A percentile compares a stretch with the other conserved stretches of the same genome.
Conservation (phyloP, 2,113 vertebrate genomes). For the Phocoena sinus region DNA sequence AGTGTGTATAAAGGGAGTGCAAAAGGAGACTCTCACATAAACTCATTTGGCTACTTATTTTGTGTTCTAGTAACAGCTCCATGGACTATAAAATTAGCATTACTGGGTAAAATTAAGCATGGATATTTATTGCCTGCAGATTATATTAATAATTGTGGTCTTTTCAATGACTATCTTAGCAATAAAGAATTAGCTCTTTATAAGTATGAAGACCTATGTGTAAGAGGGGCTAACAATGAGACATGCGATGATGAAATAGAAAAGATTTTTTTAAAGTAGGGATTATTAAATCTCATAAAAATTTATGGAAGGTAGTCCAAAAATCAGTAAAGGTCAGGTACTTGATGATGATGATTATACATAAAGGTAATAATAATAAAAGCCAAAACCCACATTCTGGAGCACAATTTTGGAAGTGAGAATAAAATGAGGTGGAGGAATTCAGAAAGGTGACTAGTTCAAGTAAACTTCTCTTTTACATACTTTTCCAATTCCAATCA, state of each 20-base stretch:
- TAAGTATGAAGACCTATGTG: neutral
- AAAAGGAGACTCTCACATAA: neutral
- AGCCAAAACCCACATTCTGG: neutral
- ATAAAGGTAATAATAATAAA: neutral
- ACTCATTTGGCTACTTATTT: neutral
- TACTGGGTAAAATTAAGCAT: neutral
- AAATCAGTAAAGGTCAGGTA: neutral
- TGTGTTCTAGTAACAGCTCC: neutral
- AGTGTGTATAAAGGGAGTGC: neutral
- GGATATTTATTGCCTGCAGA: neutral
- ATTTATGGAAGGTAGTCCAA: neutral
- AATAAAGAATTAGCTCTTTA: neutral
- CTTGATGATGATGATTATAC: neutral
- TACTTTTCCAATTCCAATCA: neutral
- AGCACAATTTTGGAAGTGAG: neutral
- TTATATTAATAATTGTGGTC: neutral
- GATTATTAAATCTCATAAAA: neutral
- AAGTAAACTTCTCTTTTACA: neutral
- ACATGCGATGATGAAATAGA: neutral
- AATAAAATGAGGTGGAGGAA: slow-evolving; percentile 1
- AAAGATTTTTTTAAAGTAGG: neutral
- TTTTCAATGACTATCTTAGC: neutral
- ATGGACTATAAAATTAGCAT: neutral
- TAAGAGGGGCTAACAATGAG: neutral
- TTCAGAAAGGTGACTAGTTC: neutral